Conservation (phyloP, 2,888 invertebrate species). For the Alloplasta piceator region DNA sequence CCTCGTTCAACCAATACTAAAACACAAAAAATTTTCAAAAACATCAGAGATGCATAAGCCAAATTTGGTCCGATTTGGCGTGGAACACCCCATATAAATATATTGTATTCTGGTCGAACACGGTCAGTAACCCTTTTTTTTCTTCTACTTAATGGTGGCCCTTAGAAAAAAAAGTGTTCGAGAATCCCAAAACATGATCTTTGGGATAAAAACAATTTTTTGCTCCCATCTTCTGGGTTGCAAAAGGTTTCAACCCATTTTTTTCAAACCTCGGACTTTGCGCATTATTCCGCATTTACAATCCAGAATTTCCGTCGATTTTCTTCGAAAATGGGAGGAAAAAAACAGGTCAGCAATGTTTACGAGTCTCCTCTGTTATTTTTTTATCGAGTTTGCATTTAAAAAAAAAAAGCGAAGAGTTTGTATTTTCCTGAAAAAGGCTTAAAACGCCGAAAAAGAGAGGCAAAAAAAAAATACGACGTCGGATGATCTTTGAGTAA, state of each 20-base stretch:
- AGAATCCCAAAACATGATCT: conserved; percentile 10
- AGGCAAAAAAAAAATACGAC: conserved; percentile 37
- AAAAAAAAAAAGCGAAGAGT: conserved; percentile 18
- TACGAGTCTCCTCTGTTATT: conserved; percentile 24
- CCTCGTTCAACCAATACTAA: no score
- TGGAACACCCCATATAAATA: no score
- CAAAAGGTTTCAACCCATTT: conserved; percentile 44
- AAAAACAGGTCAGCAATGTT: conserved; percentile 45
- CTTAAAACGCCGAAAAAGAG: conserved; percentile 50
- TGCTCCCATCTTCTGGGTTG: conserved; percentile 29
- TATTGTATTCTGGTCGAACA: conserved; percentile 9
- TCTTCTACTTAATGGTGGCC: conserved; percentile 64
- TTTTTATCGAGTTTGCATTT: conserved; percentile 15
- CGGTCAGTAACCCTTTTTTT: conserved; percentile 58
- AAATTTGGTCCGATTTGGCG: no score
- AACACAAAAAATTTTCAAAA: no score
- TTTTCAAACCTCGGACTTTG: conserved; percentile 14
- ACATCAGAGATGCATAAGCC: no score
- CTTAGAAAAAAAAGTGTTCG: conserved; percentile 15
- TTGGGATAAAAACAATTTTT: conserved; percentile 50
- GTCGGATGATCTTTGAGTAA: conserved; percentile 54
- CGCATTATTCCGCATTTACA: conserved; percentile 39
- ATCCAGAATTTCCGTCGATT: not conserved
- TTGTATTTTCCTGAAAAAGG: conserved; percentile 50
- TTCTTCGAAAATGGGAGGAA: conserved; percentile 25